Evolutionary conservation across 2,888 invertebrate genomes (phyloP), one percentile per base, ranked within the genome.

Genomic region (Zelleria hepariella): DNA sequence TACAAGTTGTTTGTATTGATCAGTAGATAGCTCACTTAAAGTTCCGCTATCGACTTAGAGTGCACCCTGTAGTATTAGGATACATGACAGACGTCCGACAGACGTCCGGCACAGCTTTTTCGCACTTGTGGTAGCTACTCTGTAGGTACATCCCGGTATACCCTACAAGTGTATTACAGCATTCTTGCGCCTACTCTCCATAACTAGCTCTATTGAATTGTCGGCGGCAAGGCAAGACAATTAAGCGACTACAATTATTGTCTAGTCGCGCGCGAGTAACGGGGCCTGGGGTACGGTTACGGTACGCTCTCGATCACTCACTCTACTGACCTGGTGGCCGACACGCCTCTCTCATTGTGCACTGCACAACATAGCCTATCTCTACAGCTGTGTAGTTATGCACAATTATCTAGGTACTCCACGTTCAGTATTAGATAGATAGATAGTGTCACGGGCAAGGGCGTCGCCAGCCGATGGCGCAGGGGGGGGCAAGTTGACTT

Each of bases 261-360:
- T 15, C 32, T 42, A 42, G 32, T 42, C 15, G 32, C 10, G 15
- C 15, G 32, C 10, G 15, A 42, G 32, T 42, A 42, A 42, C 32
- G 32, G 32, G 10, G 10, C 32, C 32, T 4, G 32, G 32, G 32
- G 15, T 15, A 42, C 32, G 60, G 60, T 60, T 48, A 54, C 55
- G 32, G 51, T 53, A 49, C 58, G 62, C 58, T 59, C 62, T 56
- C 58, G 62, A 53, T 62, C 47, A 42, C 58, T 53, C 47, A 58
- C 58, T 60, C 62, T 60, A 60, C 60, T 62, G 60, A 62, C 62
- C 62, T 57, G 57, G 60, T 60, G 60, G 48, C 54, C 24, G 54
- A 23, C 25, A 53, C 51, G 32, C 25, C 18, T 26, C 21, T 48
- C 54, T 59, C 59, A 56, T 55, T 55, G 55, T 55, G 23, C 49